Base-by-base conservation (phyloP, 2,888 invertebrate species). In the Trilocha varians region DNA sequence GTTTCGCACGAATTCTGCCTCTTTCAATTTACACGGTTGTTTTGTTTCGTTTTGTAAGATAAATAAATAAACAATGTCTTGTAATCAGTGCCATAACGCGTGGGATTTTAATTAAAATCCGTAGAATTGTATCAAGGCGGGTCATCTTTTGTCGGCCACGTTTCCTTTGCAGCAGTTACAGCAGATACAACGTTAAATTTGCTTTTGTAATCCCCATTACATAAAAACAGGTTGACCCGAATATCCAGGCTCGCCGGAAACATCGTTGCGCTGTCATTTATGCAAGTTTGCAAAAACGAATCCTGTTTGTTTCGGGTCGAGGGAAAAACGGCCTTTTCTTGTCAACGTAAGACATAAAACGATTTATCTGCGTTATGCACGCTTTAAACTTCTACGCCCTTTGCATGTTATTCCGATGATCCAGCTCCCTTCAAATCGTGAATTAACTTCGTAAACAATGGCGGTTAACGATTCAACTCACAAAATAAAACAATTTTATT, bases 191-290 rank as follows among this genome's bases (percentile, higher is more conserved):
- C 71, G 76, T 75, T 71, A 73, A 79, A 79, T 80, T 78, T 78
- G 74, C 80, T 80, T 78, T 73, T 78, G 76, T 78, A 76, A 80
- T 79, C 70, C 73, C 70, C 65, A 77, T 80, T 80, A 80, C 72
- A 76, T 77, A 84, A 84, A 83, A 83, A 78, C 83, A 83, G 75
- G 77, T 80, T 82, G 83, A 83, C 84, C 84, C 77, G 76, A 85
- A 84, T 84, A 78, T 78, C 73, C 73, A 66, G 65, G 63, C 68
- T 68, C 63, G 67, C 74, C 79, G 70, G n/a, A 80, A 80, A 82
- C 78, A 84, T 79, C 70, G 78, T 70, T 70, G 72, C 69, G 70
- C 63, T 68, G 73, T 76, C 78, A 74, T 82, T 80, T 79, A 74
- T 79, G 79, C 79, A 78, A 82, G 74, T 78, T 79, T 67, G 74